Evolutionary conservation across 2,113 vertebrate species (phyloP).

Genomic region (Oryzias curvinotus): DNA sequence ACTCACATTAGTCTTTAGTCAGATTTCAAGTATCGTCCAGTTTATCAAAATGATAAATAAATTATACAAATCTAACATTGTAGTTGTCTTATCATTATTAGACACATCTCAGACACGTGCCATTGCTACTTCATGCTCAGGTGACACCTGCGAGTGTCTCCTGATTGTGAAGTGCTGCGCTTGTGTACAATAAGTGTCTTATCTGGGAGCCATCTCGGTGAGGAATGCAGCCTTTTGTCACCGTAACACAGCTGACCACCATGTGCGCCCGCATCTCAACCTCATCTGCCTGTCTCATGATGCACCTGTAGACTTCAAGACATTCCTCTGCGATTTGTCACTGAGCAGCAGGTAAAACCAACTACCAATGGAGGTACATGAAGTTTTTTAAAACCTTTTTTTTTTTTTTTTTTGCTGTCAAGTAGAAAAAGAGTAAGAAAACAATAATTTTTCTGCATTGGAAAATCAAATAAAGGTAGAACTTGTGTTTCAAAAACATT

Average conservation of each 20-base stretch:
- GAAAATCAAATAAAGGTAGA: background rate
- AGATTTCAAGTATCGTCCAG: too few relatives aligned
- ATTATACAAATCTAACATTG: too few relatives aligned
- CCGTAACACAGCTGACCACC: conserved; percentile 5
- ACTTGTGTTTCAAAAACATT: too few relatives aligned
- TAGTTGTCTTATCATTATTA: too few relatives aligned
- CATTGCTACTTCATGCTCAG: too few relatives aligned
- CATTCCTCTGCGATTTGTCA: conserved; percentile 37
- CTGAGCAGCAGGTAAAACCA: background rate
- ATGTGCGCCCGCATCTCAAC: conserved; percentile 34
- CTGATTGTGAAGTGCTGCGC: too few relatives aligned
- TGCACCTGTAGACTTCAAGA: conserved; percentile 9
- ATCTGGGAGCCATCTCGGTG: conserved; percentile 30
- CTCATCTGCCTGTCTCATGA: conserved; percentile 24
- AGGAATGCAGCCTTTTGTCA: conserved; percentile 5
- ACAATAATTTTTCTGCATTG: background rate
- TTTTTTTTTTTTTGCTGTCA: background rate
- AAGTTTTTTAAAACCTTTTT: background rate
- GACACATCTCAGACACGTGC: too few relatives aligned
- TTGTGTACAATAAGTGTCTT: conserved; percentile 8
- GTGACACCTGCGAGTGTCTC: too few relatives aligned
- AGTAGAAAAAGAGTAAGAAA: background rate
- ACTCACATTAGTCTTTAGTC: too few relatives aligned
- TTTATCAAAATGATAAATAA: too few relatives aligned
- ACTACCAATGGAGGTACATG: background rate